These are phyloP conservation scores for Drosophila jambulina DNA, from an alignment of 1,140 invertebrate species.

Conservation along the genomic window DNA sequence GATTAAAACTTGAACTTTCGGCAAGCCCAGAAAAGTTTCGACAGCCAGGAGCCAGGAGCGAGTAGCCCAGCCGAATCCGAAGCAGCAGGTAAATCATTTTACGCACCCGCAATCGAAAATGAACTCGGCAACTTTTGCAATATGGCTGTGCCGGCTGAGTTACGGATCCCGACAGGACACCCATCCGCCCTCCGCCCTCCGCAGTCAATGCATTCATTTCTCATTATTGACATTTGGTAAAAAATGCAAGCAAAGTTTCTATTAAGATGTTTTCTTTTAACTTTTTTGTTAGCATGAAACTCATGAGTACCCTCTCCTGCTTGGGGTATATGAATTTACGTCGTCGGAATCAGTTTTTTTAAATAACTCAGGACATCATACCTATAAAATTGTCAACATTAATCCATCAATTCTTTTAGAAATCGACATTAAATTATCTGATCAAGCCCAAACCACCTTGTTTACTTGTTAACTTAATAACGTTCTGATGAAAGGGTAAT, in stretches of 20 bases:
- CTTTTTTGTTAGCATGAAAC: slow-evolving; percentile 3
- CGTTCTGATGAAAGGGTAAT: slow-evolving; percentile 7
- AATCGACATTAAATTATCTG: too few species aligned
- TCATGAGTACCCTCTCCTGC: neutral
- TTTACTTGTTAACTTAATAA: neutral
- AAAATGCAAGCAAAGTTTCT: slow-evolving; percentile 69
- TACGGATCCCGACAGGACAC: slow-evolving; percentile 37
- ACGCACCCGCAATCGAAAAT: slow-evolving; percentile 79
- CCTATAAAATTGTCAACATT: neutral
- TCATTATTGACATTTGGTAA: slow-evolving; percentile 77
- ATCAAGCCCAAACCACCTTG: neutral
- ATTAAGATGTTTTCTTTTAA: slow-evolving; percentile 39
- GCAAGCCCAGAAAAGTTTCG: slow-evolving; percentile 75
- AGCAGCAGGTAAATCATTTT: slow-evolving; percentile 80
- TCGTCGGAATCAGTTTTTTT: neutral
- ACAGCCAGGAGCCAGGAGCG: slow-evolving; percentile 53
- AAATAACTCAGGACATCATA: neutral
- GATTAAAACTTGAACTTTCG: slow-evolving; percentile 82
- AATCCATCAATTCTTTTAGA: neutral
- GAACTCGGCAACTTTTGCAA: slow-evolving; percentile 79
- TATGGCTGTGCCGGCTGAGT: slow-evolving; percentile 61
- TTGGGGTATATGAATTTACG: neutral
- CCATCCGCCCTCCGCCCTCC: neutral
- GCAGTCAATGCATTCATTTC: slow-evolving; percentile 67
- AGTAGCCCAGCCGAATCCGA: slow-evolving; percentile 7